Evolutionary conservation across 2,888 invertebrate species (phyloP).

Genomic region (Rhagium mordax): DNA sequence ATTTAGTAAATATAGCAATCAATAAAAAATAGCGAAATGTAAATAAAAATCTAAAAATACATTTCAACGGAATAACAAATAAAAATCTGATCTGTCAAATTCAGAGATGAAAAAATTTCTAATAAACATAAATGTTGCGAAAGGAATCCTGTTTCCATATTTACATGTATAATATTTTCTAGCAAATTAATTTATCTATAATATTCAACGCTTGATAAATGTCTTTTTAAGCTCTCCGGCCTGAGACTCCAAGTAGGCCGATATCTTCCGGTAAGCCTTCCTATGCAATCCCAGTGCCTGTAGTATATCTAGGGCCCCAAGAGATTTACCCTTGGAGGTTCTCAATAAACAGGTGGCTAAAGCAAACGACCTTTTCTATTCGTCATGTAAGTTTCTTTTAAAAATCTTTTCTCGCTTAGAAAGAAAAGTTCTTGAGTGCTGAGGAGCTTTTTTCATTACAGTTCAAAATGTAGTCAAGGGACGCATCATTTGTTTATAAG

Average conservation of each 20-base stretch:
- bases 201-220: neutral
- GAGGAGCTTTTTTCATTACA: neutral
- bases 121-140: too few relatives aligned
- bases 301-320: constrained; percentile 4
- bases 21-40: too few relatives aligned
- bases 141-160: too few relatives aligned
- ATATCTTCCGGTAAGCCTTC: neutral
- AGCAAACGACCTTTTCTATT: constrained; percentile 37
- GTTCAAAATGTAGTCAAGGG: neutral
- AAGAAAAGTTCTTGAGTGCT: constrained; percentile 2
- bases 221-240: neutral
- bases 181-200: too few relatives aligned
- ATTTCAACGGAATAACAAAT: too few relatives aligned
- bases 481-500: neutral
- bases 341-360: constrained; percentile 40
- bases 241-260: neutral
- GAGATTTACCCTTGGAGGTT: constrained; percentile 27
- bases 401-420: constrained; percentile 17
- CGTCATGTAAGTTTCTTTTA: constrained; percentile 26
- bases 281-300: neutral
- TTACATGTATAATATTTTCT: too few relatives aligned
- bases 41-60: too few relatives aligned
- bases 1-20: too few relatives aligned
- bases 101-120: too few relatives aligned
- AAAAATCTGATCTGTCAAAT: too few relatives aligned